These are phyloP conservation scores for Pterocles orientalis DNA, from an alignment of 2,113 vertebrate genomes.

Conservation along the genomic window DNA sequence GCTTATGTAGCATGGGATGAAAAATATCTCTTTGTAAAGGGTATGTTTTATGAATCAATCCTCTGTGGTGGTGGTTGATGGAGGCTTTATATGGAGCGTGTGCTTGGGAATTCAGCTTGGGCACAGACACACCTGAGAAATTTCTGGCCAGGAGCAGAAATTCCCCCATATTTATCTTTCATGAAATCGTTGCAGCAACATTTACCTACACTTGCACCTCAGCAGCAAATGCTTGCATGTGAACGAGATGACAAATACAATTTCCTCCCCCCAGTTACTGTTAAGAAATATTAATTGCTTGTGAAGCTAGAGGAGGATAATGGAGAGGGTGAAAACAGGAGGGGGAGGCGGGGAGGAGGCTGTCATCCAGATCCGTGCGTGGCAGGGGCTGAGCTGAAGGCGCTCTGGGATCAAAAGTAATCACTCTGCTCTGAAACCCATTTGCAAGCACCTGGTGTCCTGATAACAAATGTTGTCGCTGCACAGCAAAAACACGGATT, in stretches of 20 bases:
- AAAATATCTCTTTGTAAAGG: neutral
- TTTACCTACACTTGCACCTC: neutral
- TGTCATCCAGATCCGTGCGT: neutral
- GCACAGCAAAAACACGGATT: neutral
- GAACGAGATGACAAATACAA: neutral
- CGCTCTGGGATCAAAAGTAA: neutral
- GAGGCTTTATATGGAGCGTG: neutral
- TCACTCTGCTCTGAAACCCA: neutral
- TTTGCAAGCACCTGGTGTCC: neutral
- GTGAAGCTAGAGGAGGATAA: neutral
- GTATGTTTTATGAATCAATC: neutral
- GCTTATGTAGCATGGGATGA: neutral
- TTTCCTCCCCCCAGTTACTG: neutral
- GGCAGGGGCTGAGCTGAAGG: neutral
- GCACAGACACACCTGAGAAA: neutral
- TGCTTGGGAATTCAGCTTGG: neutral
- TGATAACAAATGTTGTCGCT: neutral
- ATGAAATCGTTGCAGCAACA: neutral
- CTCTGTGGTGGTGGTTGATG: neutral
- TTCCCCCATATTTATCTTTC: neutral
- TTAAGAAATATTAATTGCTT: neutral
- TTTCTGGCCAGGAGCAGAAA: neutral
- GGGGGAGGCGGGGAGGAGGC: neutral
- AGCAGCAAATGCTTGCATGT: neutral
- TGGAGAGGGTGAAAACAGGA: neutral